A percentile compares a stretch with the other conserved stretches of the same genome.
Conservation (phyloP, 2,797 vertebrate species). For the Acestrorhynchus altus region DNA sequence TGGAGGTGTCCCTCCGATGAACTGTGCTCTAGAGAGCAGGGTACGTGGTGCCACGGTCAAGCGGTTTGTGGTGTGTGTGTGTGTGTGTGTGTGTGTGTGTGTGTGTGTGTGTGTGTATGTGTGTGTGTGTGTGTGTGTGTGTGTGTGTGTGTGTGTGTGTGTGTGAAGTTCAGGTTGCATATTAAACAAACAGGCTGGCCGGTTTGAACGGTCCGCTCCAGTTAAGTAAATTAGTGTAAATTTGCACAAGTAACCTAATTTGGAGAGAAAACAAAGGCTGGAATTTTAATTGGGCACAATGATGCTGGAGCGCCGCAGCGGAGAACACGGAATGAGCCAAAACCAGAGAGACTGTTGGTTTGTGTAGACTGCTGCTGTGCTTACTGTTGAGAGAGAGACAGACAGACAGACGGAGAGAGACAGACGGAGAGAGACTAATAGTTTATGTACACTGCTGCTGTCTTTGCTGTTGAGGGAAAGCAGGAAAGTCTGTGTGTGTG, state of each 20-base stretch:
- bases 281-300: constrained; percentile 79
- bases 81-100: no score
- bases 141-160: constrained; percentile 45
- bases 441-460: no score
- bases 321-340: constrained; percentile 71
- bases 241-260: constrained; percentile 82
- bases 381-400: constrained; percentile 21
- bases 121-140: no score
- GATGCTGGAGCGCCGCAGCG: constrained; percentile 62
- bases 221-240: constrained; percentile 81
- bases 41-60: constrained; percentile 27
- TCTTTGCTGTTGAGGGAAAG: no score
- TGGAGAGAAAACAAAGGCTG: constrained; percentile 77
- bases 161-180: constrained; percentile 76
- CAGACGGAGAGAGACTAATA: not conserved
- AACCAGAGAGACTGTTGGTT: constrained; percentile 72
- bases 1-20: constrained; percentile 53
- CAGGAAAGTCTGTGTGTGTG: not conserved
- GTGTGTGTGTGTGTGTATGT: no score
- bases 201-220: constrained; percentile 70
- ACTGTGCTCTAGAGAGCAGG: constrained; percentile 45
- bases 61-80: no score
- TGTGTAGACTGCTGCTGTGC: constrained; percentile 66
- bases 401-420: constrained; percentile 4
- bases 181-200: constrained; percentile 76